A percentile compares a stretch with the other conserved stretches of the same genome.
Evolutionary conservation across 2,888 invertebrate species (phyloP).

Genomic region (Chesias legatella): DNA sequence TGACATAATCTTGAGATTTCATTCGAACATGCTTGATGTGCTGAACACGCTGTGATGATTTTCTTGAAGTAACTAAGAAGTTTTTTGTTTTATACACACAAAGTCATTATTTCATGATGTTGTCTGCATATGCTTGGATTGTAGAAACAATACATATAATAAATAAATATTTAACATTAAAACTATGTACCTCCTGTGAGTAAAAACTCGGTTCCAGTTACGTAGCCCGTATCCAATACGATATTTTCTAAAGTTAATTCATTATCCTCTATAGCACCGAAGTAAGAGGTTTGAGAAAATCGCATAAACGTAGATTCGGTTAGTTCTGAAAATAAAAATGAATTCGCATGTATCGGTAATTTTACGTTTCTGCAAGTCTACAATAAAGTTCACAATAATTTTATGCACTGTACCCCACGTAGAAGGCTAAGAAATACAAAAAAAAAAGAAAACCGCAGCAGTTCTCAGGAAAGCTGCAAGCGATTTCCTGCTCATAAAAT

Average conservation of each 20-base stretch:
- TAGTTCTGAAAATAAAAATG: constrained; percentile 44
- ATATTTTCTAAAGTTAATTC: constrained; percentile 39
- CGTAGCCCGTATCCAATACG: constrained; percentile 44
- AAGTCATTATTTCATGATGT: no score
- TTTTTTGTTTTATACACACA: no score
- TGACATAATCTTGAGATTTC: no score
- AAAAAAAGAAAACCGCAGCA: constrained; percentile 1
- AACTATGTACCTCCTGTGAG: constrained; percentile 56
- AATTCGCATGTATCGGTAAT: constrained; percentile 2
- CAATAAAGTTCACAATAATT: constrained; percentile 14
- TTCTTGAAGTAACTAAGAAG: no score
- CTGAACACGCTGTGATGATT: no score
- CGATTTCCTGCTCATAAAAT: no score
- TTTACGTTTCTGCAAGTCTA: not conserved
- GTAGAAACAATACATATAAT: no score
- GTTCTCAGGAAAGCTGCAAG: no score
- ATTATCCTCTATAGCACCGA: constrained; percentile 40
- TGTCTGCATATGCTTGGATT: no score
- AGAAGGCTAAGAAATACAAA: not conserved
- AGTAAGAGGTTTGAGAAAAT: constrained; percentile 50
- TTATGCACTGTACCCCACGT: constrained; percentile 8
- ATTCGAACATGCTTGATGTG: no score
- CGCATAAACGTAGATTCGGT: constrained; percentile 44
- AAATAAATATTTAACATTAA: no score
- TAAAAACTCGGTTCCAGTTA: constrained; percentile 38